Conservation (phyloP, 2,797 vertebrate species). For the Eupleurogrammus muticus region DNA sequence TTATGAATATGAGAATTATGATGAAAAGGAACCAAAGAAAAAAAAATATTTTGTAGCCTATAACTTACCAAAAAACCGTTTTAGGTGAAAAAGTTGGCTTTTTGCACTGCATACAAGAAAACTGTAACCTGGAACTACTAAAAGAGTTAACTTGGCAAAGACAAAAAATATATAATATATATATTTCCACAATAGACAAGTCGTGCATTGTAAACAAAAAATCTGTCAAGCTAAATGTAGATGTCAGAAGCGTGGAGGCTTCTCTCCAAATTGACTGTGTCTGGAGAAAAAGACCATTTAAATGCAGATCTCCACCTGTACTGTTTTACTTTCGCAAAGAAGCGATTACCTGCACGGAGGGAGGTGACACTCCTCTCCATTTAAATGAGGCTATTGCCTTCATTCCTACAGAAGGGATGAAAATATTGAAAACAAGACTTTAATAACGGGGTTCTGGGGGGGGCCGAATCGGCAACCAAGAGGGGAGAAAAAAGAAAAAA, state of each 20-base stretch:
- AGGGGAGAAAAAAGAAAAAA: conserved; percentile 1
- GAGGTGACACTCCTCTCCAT: not conserved
- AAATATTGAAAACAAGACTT: conserved; percentile 33
- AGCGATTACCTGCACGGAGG: conserved; percentile 29
- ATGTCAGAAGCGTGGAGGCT: conserved; percentile 18
- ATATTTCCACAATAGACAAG: too few species aligned
- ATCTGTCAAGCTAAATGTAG: not conserved
- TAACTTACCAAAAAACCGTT: too few species aligned
- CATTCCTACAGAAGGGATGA: not conserved
- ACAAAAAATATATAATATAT: too few species aligned
- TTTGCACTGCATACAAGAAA: too few species aligned
- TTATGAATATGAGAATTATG: too few species aligned
- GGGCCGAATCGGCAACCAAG: conserved; percentile 3
- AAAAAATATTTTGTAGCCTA: too few species aligned
- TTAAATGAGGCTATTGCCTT: conserved; percentile 32
- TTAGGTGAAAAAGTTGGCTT: too few species aligned
- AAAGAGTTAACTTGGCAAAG: not conserved
- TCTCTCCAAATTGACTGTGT: conserved; percentile 54
- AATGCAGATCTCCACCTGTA: conserved; percentile 51
- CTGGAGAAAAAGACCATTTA: conserved; percentile 43
- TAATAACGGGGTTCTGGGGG: conserved; percentile 15
- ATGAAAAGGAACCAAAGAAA: too few species aligned
- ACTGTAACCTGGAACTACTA: too few species aligned
- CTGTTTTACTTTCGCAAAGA: conserved; percentile 48
- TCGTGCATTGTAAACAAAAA: too few species aligned